These are phyloP conservation scores for Corydoras sp. DNA, from an alignment of 2,113 vertebrate species.

Conservation along the genomic window DNA sequence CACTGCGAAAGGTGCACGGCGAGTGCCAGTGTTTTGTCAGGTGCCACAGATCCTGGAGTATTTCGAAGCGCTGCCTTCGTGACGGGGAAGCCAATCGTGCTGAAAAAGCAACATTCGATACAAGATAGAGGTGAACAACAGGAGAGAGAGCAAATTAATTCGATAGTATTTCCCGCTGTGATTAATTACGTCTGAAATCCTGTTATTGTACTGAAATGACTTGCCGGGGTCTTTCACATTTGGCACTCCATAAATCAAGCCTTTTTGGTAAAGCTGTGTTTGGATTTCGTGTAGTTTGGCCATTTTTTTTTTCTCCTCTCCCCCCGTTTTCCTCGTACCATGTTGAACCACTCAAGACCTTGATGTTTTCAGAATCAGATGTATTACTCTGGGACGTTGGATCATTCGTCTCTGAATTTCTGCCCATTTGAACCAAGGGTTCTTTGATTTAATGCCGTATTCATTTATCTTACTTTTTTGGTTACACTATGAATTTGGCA, in stretches of 20 bases:
- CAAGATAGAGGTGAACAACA: slow-evolving; percentile 26
- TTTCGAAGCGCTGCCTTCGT: slow-evolving; percentile 53
- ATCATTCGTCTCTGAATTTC: too few relatives aligned
- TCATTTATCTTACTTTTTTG: too few relatives aligned
- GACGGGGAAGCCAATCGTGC: slow-evolving; percentile 57
- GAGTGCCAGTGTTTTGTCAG: slow-evolving; percentile 75
- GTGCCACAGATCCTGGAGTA: slow-evolving; percentile 60
- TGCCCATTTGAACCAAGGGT: too few relatives aligned
- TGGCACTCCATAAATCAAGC: slow-evolving; percentile 17
- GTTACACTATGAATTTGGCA: too few relatives aligned
- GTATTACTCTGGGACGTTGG: too few relatives aligned
- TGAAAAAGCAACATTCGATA: slow-evolving; percentile 40
- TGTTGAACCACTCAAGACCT: too few relatives aligned
- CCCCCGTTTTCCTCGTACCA: neutral
- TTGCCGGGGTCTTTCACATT: slow-evolving; percentile 13
- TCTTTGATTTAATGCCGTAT: too few relatives aligned
- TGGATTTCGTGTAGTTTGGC: slow-evolving; percentile 7
- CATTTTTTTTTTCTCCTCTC: slow-evolving; percentile 6
- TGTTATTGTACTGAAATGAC: slow-evolving; percentile 24
- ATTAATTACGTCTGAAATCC: slow-evolving; percentile 43
- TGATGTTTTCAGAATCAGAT: too few relatives aligned
- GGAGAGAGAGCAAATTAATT: slow-evolving; percentile 11
- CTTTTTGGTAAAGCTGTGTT: slow-evolving; percentile 11
- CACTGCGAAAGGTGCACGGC: slow-evolving; percentile 60
- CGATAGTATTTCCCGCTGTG: slow-evolving; percentile 37